These are phyloP conservation scores for Corapipo altera DNA, from an alignment of 2,113 vertebrate genomes.

Conservation along the genomic window DNA sequence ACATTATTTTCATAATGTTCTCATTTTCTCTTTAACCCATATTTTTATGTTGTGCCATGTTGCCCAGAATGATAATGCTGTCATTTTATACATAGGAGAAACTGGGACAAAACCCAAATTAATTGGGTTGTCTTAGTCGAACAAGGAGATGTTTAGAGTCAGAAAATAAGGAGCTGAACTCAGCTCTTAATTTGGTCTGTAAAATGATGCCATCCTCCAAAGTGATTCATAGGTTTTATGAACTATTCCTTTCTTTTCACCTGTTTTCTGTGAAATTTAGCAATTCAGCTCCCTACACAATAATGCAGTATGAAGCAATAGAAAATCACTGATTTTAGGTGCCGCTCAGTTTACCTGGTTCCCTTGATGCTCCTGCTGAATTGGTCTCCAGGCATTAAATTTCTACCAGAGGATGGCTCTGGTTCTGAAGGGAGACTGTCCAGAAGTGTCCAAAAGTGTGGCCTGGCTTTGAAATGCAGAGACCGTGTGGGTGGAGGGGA, in stretches of 20 bases:
- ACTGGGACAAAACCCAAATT: background rate
- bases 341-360: background rate
- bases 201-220: background rate
- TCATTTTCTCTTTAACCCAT: background rate
- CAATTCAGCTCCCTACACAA: background rate
- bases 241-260: background rate
- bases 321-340: background rate
- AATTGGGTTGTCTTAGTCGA: background rate
- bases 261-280: background rate
- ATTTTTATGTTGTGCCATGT: background rate
- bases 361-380: background rate
- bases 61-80: background rate
- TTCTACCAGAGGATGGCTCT: background rate
- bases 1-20: background rate
- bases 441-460: background rate
- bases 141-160: background rate
- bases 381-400: background rate
- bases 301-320: background rate
- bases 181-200: background rate
- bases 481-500: background rate
- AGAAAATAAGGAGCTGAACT: background rate
- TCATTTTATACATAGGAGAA: background rate
- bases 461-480: background rate
- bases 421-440: background rate
- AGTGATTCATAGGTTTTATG: background rate